Conservation (phyloP, 1,140 invertebrate species). For the Reticulitermes speratus region DNA sequence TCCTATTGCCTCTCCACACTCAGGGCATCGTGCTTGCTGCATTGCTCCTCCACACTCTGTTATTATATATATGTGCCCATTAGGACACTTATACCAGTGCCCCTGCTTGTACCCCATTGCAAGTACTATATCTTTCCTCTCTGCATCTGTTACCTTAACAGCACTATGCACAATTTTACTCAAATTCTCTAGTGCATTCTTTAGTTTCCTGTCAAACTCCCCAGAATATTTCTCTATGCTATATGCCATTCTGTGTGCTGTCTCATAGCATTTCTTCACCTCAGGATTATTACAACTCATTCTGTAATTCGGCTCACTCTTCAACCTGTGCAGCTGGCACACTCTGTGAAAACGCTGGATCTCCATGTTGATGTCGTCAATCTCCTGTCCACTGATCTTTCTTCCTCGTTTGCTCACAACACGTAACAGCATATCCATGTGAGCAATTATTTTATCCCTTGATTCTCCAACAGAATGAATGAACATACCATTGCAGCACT, state of each 20-base stretch:
- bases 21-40: conserved; percentile 54
- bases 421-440: conserved; percentile 28
- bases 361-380: conserved; percentile 34
- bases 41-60: conserved; percentile 71
- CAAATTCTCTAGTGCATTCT: background rate
- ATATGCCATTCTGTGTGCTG: background rate
- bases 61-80: conserved; percentile 71
- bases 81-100: conserved; percentile 74
- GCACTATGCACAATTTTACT: background rate
- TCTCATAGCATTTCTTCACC: conserved; percentile 19
- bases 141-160: conserved; percentile 50
- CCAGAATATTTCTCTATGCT: conserved; percentile 7
- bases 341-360: conserved; percentile 33
- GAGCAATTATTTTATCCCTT: background rate
- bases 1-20: conserved; percentile 63
- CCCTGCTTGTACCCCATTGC: conserved; percentile 61
- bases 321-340: conserved; percentile 29
- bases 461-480: background rate
- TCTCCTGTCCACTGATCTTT: conserved; percentile 33
- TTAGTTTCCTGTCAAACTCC: background rate
- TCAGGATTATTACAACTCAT: background rate
- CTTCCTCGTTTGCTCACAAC: conserved; percentile 29
- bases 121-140: conserved; percentile 58
- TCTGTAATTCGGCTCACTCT: background rate
- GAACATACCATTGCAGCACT: background rate